Evolutionary conservation across 2,888 invertebrate species (phyloP).

Genomic region (Resseliella maxima): DNA sequence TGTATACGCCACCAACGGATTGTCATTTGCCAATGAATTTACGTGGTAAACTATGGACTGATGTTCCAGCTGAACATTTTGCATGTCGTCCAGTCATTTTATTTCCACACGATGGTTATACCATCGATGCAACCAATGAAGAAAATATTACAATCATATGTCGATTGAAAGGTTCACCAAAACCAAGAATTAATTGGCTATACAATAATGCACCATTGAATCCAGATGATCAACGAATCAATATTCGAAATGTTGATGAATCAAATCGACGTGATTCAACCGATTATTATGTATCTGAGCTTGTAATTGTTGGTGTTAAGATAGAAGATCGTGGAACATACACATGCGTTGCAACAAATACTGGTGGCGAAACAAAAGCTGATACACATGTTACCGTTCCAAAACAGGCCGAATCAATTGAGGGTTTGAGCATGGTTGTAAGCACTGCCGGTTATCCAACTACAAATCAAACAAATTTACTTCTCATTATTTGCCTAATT

Average conservation of each 20-base stretch:
- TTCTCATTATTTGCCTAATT: constrained; percentile 68
- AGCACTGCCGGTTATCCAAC: constrained; percentile 65
- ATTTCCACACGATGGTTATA: constrained; percentile 71
- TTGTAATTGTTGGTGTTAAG: constrained; percentile 75
- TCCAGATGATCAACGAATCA: constrained; percentile 69
- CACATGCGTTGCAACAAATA: constrained; percentile 83
- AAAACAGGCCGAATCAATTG: constrained; percentile 65
- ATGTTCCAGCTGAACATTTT: constrained; percentile 77
- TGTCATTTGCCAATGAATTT: constrained; percentile 79
- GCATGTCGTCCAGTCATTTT: constrained; percentile 84
- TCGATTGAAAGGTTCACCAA: constrained; percentile 79
- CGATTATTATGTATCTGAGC: constrained; percentile 68
- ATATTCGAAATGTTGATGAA: constrained; percentile 63
- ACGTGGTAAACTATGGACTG: constrained; percentile 78
- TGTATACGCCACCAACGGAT: constrained; percentile 80
- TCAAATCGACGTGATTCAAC: constrained; percentile 63
- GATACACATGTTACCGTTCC: constrained; percentile 76
- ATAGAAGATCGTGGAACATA: constrained; percentile 79
- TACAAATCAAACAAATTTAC: constrained; percentile 66
- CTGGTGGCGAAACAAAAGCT: constrained; percentile 81
- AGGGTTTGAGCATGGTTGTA: constrained; percentile 65
- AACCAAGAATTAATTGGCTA: constrained; percentile 81
- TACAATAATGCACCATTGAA: constrained; percentile 71
- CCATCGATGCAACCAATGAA: constrained; percentile 74
- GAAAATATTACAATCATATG: constrained; percentile 80